Evolutionary conservation across 2,888 invertebrate species (phyloP), one percentile per base, ranked within the genome.

Genomic region (Automeris io): DNA sequence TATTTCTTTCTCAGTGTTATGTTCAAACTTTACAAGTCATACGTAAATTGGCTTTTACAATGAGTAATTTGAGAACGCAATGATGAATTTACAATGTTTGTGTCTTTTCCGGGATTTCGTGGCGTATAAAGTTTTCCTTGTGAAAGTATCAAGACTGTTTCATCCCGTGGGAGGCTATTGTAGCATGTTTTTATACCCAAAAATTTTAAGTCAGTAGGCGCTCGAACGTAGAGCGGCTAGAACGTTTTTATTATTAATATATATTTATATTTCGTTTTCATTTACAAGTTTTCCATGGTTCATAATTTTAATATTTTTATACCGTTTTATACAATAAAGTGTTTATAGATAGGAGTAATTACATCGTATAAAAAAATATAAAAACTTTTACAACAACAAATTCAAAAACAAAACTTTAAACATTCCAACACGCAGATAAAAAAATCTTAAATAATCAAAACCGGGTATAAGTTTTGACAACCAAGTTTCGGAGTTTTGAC

Each of bases 191-290:
- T 86, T 86, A 86, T 86, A 76, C 86, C 86, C 85, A 86, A 86
- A 86, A 86, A 86, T 86, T 86, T 86, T 83, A 86, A 86, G 82
- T 85, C 86, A 86, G 86, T 86, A 85, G 86, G 83, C 86, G 85
- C 86, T 83, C 83, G 82, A 70, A 83, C 86, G 78, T 86, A 61
- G 86, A 75, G 77, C 81, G 69, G 82, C 82, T 78, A 73, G 79
- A 74, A 86, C 86, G 86, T 75, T 83, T 81, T 80, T 86, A 86
- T 81, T 82, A 83, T 79, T 83, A 82, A 79, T 85, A 86, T 86
- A 85, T 85, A 86, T 85, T 85, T 86, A 86, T 86, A 86, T 86
- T 85, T 85, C 83, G 85, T 83, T 86, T 83, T 82, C 69, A 83
- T 86, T 83, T 85, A 86, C 85, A 86, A 85, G 83, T 86, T 86